Base-by-base conservation (phyloP, 2,888 invertebrate genomes). In the Netelia melanura region DNA sequence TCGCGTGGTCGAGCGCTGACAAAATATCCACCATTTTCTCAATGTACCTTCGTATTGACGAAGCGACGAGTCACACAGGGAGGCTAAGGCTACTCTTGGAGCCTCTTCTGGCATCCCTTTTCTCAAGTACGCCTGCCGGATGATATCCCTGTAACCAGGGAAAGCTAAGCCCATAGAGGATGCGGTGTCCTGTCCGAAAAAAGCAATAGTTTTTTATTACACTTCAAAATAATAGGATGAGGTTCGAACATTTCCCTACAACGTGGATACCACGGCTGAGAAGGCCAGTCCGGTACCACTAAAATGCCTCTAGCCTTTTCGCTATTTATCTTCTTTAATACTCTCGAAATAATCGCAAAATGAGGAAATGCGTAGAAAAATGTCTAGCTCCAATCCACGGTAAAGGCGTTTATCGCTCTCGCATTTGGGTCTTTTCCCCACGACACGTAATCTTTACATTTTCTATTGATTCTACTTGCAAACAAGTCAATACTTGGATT, bases 311-410 rank as follows among this genome's bases (percentile, higher is more conserved):
- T 80, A 11, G 80, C 56, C 11, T 14, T 2, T 5, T 80, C 72
- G 17, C 14, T 6, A 17, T 72, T 30, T 30, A 80, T 58, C 11
- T 80, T 72, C 43, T 30, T 80, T 48, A 79, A 71, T 17, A 64
- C 44, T 38, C 61, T 77, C 3, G 25, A 43, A 17, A 77, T 77
- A 17, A 77, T 25, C n/a, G 70, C 43, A 61, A 86, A 81, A 52
- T 83, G 82, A 17, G 84, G 86, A 44, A 86, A 86, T 8, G 86
- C 87, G 52, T 82, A 87, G 43, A 86, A 87, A 56, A 81, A 77
- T 23, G 54, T 76, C 0, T 44, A 9, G 25, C 62, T 56, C 84
- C 84, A 86, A 6, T 64, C 52, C 6, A 86, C 44, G 1, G 83
- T 87, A 56, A 85, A 86, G 8, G 86, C 83, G 68, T 87, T 83